Conservation (phyloP, 2,888 invertebrate species). For the Nipponacmea schrenckii region DNA sequence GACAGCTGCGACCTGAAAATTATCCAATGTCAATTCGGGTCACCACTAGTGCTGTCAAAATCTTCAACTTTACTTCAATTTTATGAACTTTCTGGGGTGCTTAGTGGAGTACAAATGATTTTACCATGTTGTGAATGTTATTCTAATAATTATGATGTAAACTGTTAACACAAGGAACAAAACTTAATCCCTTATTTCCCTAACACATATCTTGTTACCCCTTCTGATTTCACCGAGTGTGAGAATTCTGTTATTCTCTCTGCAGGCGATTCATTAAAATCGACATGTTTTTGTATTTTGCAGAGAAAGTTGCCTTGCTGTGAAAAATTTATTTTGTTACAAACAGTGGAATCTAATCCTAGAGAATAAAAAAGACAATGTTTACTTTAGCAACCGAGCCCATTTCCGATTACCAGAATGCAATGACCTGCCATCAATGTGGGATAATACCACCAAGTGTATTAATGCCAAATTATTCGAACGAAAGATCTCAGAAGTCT, state of each 20-base stretch:
- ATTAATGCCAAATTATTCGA: conserved; percentile 87
- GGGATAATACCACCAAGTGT: conserved; percentile 76
- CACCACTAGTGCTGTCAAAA: not conserved
- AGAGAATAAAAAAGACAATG: conserved; percentile 82
- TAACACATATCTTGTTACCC: too few species aligned
- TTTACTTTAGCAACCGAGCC: conserved; percentile 83
- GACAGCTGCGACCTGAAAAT: not conserved
- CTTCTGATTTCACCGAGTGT: too few species aligned
- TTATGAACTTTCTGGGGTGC: not conserved
- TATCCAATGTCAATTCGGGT: not conserved
- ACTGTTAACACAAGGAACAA: not conserved
- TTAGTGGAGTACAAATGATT: not conserved
- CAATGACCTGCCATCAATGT: conserved; percentile 79
- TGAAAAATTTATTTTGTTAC: conserved; percentile 89
- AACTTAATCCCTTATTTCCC: not conserved
- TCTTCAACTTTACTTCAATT: not conserved
- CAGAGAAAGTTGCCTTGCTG: conserved; percentile 91
- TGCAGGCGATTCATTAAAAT: too few species aligned
- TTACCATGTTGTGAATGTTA: not conserved
- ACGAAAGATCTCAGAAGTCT: conserved; percentile 82
- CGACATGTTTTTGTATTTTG: conserved; percentile 18
- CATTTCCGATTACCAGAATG: conserved; percentile 91
- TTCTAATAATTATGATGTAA: conserved; percentile 7
- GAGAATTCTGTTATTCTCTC: too few species aligned
- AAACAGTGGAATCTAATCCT: conserved; percentile 92